These are phyloP conservation scores for Lycodopsis pacificus DNA, from an alignment of 2,797 vertebrate genomes.

Conservation along the genomic window DNA sequence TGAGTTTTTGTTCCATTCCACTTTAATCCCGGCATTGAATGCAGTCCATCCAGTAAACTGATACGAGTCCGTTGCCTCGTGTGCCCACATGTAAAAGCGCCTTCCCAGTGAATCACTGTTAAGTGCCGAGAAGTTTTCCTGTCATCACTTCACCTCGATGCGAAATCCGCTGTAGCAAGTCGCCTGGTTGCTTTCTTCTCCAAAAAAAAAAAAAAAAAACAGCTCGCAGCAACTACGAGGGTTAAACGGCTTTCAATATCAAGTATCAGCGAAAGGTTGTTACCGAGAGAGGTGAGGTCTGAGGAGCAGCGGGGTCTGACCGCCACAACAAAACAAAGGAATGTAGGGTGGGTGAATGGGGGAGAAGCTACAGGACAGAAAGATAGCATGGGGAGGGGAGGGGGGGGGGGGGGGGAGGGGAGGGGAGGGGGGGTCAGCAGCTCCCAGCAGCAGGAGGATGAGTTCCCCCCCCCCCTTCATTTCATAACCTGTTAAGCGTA, in stretches of 20 bases:
- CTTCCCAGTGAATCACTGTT: conserved; percentile 35
- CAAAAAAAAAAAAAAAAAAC: background rate
- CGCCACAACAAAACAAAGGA: conserved; percentile 62
- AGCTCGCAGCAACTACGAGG: conserved; percentile 14
- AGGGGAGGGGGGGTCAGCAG: conserved; percentile 49
- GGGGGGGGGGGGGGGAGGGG: conserved; percentile 37
- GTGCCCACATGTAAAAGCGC: conserved; percentile 34
- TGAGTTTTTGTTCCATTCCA: conserved; percentile 47
- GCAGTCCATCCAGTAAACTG: conserved; percentile 42
- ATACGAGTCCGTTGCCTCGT: conserved; percentile 20
- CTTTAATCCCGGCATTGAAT: conserved; percentile 50
- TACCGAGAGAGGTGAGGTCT: conserved; percentile 43
- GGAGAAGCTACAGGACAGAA: conserved; percentile 36
- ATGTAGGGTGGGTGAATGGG: conserved; percentile 29
- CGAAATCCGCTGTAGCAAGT: conserved; percentile 39
- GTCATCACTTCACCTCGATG: conserved; percentile 55
- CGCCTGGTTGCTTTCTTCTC: conserved; percentile 12
- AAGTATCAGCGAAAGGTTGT: conserved; percentile 24
- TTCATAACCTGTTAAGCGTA: conserved; percentile 69
- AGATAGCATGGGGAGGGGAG: conserved; percentile 5
- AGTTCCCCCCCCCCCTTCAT: conserved; percentile 37
- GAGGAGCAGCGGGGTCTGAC: conserved; percentile 52
- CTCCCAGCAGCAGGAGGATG: conserved; percentile 43
- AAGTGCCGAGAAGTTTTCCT: conserved; percentile 58
- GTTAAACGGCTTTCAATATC: conserved; percentile 13